These are phyloP conservation scores for Podotricha telesiphe DNA, from an alignment of 2,888 invertebrate genomes.

Conservation along the genomic window DNA sequence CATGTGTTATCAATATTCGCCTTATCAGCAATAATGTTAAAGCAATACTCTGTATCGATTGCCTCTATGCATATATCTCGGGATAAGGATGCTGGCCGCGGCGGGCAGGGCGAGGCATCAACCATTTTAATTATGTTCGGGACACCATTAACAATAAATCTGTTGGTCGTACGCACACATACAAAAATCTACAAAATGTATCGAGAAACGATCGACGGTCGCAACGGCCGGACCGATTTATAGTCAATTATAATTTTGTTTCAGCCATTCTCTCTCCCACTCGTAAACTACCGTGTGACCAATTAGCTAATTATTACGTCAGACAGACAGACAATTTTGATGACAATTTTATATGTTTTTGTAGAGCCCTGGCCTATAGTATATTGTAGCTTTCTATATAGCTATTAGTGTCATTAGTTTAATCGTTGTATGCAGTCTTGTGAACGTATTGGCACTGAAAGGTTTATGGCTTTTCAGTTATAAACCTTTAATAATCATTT, in stretches of 20 bases:
- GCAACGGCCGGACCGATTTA: conserved; percentile 72
- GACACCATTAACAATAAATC: conserved; percentile 84
- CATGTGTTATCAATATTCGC: no score
- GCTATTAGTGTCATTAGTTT: no score
- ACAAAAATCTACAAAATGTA: conserved; percentile 58
- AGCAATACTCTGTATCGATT: conserved; percentile 46
- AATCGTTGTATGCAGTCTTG: no score
- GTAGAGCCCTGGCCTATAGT: no score
- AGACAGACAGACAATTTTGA: conserved; percentile 29
- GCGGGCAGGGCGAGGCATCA: conserved; percentile 77
- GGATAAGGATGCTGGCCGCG: conserved; percentile 65
- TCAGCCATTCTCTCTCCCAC: conserved; percentile 58
- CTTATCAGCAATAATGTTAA: background rate
- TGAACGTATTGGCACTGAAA: no score
- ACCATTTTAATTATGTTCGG: conserved; percentile 83
- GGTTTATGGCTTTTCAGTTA: no score
- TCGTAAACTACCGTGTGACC: conserved; percentile 76
- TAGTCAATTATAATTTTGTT: conserved; percentile 77
- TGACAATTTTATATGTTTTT: conserved; percentile 30
- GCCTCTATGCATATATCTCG: conserved; percentile 53
- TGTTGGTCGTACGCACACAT: conserved; percentile 64
- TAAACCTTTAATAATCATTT: no score
- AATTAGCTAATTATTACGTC: conserved; percentile 68
- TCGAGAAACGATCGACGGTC: conserved; percentile 62
- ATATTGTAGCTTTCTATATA: no score